Evolutionary conservation across 2,797 vertebrate genomes (phyloP).

Genomic region (Pyrocephalus nanus): DNA sequence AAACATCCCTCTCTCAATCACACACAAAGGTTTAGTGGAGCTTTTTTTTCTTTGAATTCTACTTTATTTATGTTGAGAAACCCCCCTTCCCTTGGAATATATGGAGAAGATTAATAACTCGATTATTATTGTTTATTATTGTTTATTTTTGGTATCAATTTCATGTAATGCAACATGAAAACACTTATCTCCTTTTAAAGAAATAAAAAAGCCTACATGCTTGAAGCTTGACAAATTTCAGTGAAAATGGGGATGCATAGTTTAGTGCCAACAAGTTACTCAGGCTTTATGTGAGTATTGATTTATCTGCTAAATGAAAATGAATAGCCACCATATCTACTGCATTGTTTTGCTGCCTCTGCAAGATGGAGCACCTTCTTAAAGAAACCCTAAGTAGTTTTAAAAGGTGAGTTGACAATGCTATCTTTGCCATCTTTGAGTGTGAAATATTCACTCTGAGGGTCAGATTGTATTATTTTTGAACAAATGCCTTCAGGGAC

Average conservation of each 20-base stretch:
- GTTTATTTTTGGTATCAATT: constrained; percentile 46
- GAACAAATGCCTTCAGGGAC: not conserved
- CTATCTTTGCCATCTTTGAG: not conserved
- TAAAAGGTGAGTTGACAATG: constrained; percentile 16
- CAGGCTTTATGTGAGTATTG: constrained; percentile 70
- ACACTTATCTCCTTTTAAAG: not conserved
- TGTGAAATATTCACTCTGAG: not conserved
- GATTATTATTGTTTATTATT: constrained; percentile 22
- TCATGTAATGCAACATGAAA: constrained; percentile 13
- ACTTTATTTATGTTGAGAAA: not conserved
- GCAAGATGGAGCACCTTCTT: constrained; percentile 48
- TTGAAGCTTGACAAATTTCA: constrained; percentile 63
- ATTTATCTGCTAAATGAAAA: constrained; percentile 73
- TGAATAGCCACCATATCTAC: constrained; percentile 47
- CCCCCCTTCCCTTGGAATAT: not conserved
- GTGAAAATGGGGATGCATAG: constrained; percentile 52
- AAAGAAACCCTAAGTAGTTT: constrained; percentile 46
- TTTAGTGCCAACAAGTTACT: constrained; percentile 74
- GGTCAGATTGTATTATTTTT: not conserved
- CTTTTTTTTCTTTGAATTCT: constrained; percentile 5
- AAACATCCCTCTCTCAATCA: not conserved
- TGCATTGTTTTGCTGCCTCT: constrained; percentile 67
- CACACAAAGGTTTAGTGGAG: not conserved
- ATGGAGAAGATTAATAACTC: not conserved
- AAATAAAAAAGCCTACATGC: not conserved